Evolutionary conservation across 1,140 invertebrate genomes (phyloP), one percentile per base, ranked within the genome.

Genomic region (Rhizoglyphus robini): DNA sequence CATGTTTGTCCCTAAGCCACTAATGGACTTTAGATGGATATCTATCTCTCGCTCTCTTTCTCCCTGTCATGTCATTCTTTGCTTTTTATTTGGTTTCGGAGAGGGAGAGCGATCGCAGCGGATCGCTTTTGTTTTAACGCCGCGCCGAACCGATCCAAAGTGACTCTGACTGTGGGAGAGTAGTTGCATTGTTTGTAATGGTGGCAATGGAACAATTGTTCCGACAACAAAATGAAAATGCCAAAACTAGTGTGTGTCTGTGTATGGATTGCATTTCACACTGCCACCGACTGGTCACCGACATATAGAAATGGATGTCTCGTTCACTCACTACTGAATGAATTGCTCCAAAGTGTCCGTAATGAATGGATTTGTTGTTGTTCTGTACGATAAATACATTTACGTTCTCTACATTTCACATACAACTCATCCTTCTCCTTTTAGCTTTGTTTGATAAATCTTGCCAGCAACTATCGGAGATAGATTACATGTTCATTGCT

Each of bases 11-110:
- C 51, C 51, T 54, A 54, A 54, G 51, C 51, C 51, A 54, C 51
- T 54, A 54, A 54, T 54, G 51, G 51, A 54, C 51, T 54, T 54
- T 54, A 54, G 51, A 54, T 54, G 51, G 51, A 54, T 54, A 54
- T 54, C 51, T 54, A 54, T 54, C 20, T 20, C 51, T 27, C 51
- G 8, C 8, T 27, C 51, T 54, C 51, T 8, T 32, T 54, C 15
- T 54, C 41, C 23, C 41, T 46, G 41, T 54, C 51, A 15, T 32
- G 8, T 32, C 23, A 11, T 54, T 54, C 23, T 54, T 54, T 25
- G 15, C 23, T 25, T 54, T 54, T 11, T 54, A 54, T 54, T 54
- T 5, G 8, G 15, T 54, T 54, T 18, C 18, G 36, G 8, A 11
- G 36, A 41, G 18, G 8, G 15, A 23, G 51, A 54, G 8, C 51